phyloP scores from a whole-genome alignment of 2,113 vertebrate genomes.

The Antechinus stuartii region DNA sequence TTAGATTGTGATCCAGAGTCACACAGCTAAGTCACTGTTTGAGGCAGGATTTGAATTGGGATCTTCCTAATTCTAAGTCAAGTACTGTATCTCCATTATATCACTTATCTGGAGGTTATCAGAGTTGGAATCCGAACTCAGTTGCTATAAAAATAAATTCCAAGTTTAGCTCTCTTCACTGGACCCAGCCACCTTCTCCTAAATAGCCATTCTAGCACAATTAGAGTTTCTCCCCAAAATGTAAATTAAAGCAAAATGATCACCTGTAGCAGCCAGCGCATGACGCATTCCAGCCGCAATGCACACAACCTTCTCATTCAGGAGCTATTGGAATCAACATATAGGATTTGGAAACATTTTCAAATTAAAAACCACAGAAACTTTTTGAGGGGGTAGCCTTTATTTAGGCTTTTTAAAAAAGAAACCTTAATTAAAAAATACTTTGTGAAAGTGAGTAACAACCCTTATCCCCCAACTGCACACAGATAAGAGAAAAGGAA shows the following conservation, averaged over 20 bases:
- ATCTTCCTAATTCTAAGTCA: neutral
- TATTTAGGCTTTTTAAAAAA: neutral
- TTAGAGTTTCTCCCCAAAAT: neutral
- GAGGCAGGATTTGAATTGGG: neutral
- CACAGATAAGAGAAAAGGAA: neutral
- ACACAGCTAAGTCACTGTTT: neutral
- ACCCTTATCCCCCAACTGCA: neutral
- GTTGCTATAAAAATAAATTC: neutral
- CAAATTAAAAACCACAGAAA: neutral
- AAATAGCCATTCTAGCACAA: neutral
- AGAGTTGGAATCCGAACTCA: neutral
- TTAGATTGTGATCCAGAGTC: neutral
- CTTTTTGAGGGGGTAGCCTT: neutral
- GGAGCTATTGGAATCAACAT: constrained; percentile 81
- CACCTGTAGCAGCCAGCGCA: constrained; percentile 91
- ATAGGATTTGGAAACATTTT: constrained; percentile 12
- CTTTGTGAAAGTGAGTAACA: neutral
- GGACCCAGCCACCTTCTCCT: neutral
- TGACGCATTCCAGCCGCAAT: constrained; percentile 95
- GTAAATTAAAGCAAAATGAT: constrained; percentile 58
- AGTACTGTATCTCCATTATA: neutral
- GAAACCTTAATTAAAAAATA: neutral
- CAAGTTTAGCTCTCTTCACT: neutral
- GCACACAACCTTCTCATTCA: constrained; percentile 86
- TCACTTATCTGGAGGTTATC: neutral